Evolutionary conservation across 2,888 invertebrate species (phyloP), one percentile per base, ranked within the genome.

Genomic region (Actias luna): DNA sequence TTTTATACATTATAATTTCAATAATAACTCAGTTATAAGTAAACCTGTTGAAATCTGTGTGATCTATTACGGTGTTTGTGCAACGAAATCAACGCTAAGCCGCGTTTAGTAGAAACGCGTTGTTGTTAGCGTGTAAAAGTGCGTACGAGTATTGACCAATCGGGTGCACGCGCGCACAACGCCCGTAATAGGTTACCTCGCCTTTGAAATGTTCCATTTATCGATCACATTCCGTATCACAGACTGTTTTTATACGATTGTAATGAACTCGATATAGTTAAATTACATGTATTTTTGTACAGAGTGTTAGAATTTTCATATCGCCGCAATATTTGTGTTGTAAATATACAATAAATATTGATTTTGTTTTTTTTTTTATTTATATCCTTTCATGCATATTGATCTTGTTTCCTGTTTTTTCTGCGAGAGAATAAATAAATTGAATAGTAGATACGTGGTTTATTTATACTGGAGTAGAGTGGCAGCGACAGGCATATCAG

Each of bases 281-380:
- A 39, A 60, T 60, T 42, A 70, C 73, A 69, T 75, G 76, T 88
- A 88, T 87, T 89, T 90, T 89, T 89, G 82, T 88, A 88, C 80
- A 81, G 78, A 75, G 77, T 75, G 76, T 73, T 75, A 77, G 69
- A 70, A 69, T 80, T 80, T 78, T 78, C 76, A 81, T 78, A 84
- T 80, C 78, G 80, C 85, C 84, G 85, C 85, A 88, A 84, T 91
- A 85, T 85, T 83, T 69, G 80, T 87, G 82, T 85, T 89, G 87
- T 89, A 89, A 89, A 88, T 85, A 85, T 84, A 84, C 70, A 72
- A 69, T 78, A 77, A 79, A 77, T 78, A 74, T 82, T 82, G 68
- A 63, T 67, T 72, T 33, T 61, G 64, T 61, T n/a, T 67, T 66
- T 64, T 65, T n/a, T n/a, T n/a, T n/a, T n/a, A n/a, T n/a, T n/a